A percentile compares a stretch with the other conserved stretches of the same genome.
Evolutionary conservation across 2,797 vertebrate genomes (phyloP).

Genomic region (Ptychobarbus kaznakovi): DNA sequence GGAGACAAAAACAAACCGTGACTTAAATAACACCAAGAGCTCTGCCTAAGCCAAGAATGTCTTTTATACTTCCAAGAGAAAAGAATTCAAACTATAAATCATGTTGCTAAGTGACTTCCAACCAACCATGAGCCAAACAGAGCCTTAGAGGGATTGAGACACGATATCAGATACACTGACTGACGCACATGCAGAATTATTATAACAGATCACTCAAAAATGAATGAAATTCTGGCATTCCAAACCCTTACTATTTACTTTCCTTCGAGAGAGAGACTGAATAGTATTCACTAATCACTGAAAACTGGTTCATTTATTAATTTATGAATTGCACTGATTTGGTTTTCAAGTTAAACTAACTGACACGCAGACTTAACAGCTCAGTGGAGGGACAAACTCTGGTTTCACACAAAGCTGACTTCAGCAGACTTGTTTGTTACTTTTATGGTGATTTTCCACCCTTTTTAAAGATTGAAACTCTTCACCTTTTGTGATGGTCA

Average conservation of each 20-base stretch:
- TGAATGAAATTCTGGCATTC: neutral
- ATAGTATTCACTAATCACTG: neutral
- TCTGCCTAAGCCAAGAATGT: constrained; percentile 13
- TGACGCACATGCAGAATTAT: neutral
- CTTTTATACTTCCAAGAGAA: constrained; percentile 9
- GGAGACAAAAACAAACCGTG: constrained; percentile 42
- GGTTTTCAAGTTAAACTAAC: neutral
- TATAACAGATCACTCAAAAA: neutral
- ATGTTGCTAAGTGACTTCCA: constrained; percentile 5
- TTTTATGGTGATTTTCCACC: neutral
- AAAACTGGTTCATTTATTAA: neutral
- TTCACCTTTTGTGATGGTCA: neutral
- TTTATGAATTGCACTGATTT: neutral
- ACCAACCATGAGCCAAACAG: constrained; percentile 1
- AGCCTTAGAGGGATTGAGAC: neutral
- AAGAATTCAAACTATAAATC: constrained; percentile 5
- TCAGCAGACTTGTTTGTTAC: neutral
- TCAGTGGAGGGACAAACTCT: neutral
- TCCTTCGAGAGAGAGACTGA: neutral
- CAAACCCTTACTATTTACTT: neutral
- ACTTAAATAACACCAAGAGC: constrained; percentile 11
- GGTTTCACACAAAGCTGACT: neutral
- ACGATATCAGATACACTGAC: neutral
- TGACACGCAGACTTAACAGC: neutral
- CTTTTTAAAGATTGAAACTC: neutral